Evolutionary conservation across 1,140 invertebrate genomes (phyloP), one percentile per base, ranked within the genome.

Genomic region (Pachyrhynchus sulphureomaculatus): DNA sequence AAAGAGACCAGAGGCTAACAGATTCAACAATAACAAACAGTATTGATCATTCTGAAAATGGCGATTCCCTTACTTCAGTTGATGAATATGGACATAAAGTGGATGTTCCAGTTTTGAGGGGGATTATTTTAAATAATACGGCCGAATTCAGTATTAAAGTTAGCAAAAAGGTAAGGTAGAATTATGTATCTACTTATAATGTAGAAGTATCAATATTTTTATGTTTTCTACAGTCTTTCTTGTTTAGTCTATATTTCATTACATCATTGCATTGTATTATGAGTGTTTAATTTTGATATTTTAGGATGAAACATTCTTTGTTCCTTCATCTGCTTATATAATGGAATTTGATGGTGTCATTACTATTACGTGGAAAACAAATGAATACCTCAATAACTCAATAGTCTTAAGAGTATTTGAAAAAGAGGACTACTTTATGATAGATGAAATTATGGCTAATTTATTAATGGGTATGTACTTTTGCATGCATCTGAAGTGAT

Each of bases 351-450:
- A 17, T n/a, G 53, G 55, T 24, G 29, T 51, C 6, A 42, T 67
- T 2, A 67, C 60, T 23, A 67, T 67, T 15, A 64, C 65, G 3
- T 67, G 65, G 65, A 61, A 42, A 15, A 15, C 24, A 20, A 36
- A 48, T 26, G 12, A 23, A 23, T 2, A 55, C 10, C 20, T 58
- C 2, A 64, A 67, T 33, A 67, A 64, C 24, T 67, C 65, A 8
- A 9, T 67, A 24, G 57, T 45, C 18, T 49, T 63, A 45, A 47
- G 33, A 29, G 24, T 64, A 26, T 12, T 32, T 12, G 55, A 59
- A 24, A 47, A 24, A 4, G 56, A 41, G 10, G 15, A 47, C 10
- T 58, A 29, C 18, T 54, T 44, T 33, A 29, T 37, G n/a, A 52
- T 64, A 18, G 52, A 64, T 18, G 55, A 64, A 13, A 52, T 59